Conservation (phyloP, 2,113 vertebrate species). For the Bungarus multicinctus region DNA sequence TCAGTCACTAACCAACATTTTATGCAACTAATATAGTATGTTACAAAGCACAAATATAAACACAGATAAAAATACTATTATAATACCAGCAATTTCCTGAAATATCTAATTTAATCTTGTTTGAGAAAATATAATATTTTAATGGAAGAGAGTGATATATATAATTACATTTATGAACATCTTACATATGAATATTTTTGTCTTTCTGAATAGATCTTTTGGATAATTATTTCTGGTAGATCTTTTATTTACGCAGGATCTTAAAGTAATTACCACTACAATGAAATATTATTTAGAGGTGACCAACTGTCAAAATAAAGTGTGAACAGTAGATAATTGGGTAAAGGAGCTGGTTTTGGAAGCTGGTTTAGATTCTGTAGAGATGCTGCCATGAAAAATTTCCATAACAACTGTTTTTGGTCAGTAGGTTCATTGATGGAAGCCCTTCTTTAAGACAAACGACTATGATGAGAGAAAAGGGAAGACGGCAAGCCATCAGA, state of each 20-base stretch:
- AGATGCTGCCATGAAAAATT: accelerated
- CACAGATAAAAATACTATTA: background rate
- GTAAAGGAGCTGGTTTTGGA: background rate
- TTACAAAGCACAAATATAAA: background rate
- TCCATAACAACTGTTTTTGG: background rate
- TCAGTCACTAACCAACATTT: background rate
- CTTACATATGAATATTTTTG: background rate
- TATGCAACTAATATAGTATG: background rate
- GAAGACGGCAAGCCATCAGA: conserved; percentile 79
- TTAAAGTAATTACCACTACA: background rate
- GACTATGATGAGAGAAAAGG: conserved; percentile 80
- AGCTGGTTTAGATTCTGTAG: background rate
- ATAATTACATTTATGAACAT: background rate
- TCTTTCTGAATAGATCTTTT: background rate
- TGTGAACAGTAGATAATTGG: background rate
- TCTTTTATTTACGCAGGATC: background rate
- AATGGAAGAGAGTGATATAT: background rate
- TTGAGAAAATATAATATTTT: background rate
- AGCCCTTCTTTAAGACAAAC: conserved; percentile 72
- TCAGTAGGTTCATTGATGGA: conserved; percentile 67
- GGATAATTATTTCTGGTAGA: background rate
- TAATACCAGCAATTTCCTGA: background rate
- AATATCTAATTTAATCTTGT: background rate
- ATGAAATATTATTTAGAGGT: background rate
- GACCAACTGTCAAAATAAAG: background rate